Evolutionary conservation across 2,888 invertebrate genomes (phyloP).

Genomic region (Drosophila formosana): DNA sequence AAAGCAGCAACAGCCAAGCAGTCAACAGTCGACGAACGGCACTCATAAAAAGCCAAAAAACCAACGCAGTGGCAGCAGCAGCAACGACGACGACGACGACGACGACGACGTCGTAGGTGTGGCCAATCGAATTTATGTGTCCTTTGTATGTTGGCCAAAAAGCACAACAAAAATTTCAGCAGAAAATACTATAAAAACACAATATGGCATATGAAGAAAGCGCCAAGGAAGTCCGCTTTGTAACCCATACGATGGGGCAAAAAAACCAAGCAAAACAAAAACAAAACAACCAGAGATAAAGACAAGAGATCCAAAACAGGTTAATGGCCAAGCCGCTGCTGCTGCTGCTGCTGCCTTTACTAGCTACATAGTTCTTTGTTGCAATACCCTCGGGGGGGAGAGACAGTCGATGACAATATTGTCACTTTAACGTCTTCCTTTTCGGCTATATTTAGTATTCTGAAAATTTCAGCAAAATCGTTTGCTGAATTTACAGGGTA

Average conservation of each 20-base stretch:
- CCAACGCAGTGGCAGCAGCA: conserved; percentile 13
- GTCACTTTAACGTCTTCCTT: neutral
- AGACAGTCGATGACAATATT: neutral
- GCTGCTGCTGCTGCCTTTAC: neutral
- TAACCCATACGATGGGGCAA: conserved; percentile 5
- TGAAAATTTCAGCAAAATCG: neutral
- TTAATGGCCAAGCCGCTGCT: conserved; percentile 48
- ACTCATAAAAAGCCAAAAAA: conserved; percentile 63
- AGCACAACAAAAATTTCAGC: conserved; percentile 13
- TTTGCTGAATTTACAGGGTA: neutral
- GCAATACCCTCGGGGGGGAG: conserved; percentile 9
- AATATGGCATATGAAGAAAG: conserved; percentile 26
- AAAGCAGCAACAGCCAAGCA: conserved; percentile 28
- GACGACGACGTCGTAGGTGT: conserved; percentile 41
- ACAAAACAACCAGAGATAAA: conserved; percentile 21
- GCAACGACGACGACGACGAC: conserved; percentile 1
- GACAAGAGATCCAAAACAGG: conserved; percentile 44
- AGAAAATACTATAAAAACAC: conserved; percentile 16
- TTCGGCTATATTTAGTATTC: neutral
- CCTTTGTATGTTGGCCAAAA: conserved; percentile 57
- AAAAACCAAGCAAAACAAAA: conserved; percentile 1
- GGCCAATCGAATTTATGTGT: conserved; percentile 63
- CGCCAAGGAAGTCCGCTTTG: conserved; percentile 36
- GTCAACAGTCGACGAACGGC: conserved; percentile 28
- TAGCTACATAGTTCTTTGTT: conserved; percentile 33